Evolutionary conservation across 2,797 vertebrate genomes (phyloP).

Genomic region (Euphonia xanthogaster): DNA sequence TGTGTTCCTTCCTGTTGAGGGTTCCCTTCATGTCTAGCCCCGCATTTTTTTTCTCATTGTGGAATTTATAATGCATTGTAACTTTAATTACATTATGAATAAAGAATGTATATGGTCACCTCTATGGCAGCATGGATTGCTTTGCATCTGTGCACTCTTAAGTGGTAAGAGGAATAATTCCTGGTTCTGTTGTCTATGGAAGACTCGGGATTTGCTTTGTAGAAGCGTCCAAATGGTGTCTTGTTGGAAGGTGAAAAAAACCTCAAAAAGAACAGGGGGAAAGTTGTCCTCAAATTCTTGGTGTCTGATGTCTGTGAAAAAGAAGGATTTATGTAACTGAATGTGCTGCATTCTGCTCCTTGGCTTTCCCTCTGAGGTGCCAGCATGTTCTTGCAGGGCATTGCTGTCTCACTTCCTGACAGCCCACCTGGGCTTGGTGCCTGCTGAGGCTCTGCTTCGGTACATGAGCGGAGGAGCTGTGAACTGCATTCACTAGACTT

Average conservation of each 20-base stretch:
- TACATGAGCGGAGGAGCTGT: background rate
- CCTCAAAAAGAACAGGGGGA: accelerated
- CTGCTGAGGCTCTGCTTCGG: background rate
- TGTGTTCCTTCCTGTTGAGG: background rate
- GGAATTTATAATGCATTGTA: background rate
- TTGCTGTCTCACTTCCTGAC: background rate
- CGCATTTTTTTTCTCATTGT: accelerated
- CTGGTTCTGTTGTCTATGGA: background rate
- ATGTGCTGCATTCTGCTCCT: background rate
- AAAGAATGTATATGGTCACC: accelerated
- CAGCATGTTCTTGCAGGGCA: background rate
- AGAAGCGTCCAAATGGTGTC: background rate
- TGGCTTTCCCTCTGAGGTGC: background rate
- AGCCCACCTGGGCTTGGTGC: background rate
- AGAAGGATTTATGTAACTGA: background rate
- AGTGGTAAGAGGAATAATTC: background rate
- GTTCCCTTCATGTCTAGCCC: background rate
- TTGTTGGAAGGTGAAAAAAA: background rate
- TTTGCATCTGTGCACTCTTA: background rate
- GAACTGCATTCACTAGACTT: background rate
- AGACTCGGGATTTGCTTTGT: background rate
- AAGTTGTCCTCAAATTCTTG: background rate
- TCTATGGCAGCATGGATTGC: background rate
- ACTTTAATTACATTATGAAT: background rate
- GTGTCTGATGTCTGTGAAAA: background rate